phyloP scores from a whole-genome alignment of 2,888 invertebrate genomes.

The Caradrina kadenii region DNA sequence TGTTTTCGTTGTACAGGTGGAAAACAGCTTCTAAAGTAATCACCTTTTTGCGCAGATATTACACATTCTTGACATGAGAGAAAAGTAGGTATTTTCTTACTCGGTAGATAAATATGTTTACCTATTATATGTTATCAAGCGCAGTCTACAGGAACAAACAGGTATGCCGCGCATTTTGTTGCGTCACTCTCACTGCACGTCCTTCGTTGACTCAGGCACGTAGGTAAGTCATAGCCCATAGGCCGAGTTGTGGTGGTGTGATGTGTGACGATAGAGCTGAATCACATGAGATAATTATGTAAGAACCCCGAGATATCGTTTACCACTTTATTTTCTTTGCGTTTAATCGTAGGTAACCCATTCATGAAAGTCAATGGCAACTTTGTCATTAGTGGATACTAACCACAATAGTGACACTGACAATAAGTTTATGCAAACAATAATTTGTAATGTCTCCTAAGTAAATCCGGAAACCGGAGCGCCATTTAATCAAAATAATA shows the following conservation, averaged over 20 bases:
- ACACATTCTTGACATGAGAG: conserved; percentile 51
- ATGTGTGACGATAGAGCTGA: conserved; percentile 61
- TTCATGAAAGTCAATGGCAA: background rate
- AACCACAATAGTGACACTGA: conserved; percentile 2
- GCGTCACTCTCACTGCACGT: conserved; percentile 63
- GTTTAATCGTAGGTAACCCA: background rate
- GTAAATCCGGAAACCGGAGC: conserved; percentile 6
- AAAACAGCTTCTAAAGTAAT: conserved; percentile 9
- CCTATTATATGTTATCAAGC: conserved; percentile 50
- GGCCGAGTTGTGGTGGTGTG: conserved; percentile 63
- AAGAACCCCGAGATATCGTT: conserved; percentile 14
- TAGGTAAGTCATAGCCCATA: conserved; percentile 33
- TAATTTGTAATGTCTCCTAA: background rate
- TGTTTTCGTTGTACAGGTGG: background rate
- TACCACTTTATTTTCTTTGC: background rate
- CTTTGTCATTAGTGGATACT: background rate
- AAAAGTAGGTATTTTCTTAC: conserved; percentile 52
- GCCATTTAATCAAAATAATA: conserved; percentile 24
- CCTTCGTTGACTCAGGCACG: conserved; percentile 66
- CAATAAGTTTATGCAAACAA: too few relatives aligned
- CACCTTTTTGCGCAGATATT: conserved; percentile 27
- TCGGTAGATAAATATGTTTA: conserved; percentile 15
- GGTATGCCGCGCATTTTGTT: conserved; percentile 67
- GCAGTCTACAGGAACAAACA: conserved; percentile 64
- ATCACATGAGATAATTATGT: conserved; percentile 23